A percentile compares a stretch with the other conserved stretches of the same genome.
These are phyloP conservation scores for Diorhabda carinulata DNA, from an alignment of 1,140 invertebrate genomes.

Conservation along the genomic window DNA sequence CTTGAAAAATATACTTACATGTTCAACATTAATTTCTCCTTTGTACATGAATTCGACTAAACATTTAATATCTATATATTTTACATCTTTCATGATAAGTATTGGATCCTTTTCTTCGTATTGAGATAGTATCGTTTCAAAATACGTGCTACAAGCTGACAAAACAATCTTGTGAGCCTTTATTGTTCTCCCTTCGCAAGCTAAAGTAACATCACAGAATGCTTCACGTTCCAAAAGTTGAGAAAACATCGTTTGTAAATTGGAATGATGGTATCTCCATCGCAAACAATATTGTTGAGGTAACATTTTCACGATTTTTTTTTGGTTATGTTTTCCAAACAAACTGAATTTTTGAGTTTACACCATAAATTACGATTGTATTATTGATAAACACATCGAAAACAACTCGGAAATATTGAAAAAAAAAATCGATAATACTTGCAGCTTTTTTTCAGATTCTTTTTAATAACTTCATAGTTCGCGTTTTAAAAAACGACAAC, in stretches of 20 bases:
- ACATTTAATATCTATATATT: slow-evolving; percentile 78
- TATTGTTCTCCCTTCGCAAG: slow-evolving; percentile 82
- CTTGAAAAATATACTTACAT: slow-evolving; percentile 60
- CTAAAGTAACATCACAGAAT: slow-evolving; percentile 87
- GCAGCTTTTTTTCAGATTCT: slow-evolving; percentile 33
- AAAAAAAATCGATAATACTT: slow-evolving; percentile 42
- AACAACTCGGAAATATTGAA: slow-evolving; percentile 35
- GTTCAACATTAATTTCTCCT: slow-evolving; percentile 91
- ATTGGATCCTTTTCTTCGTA: slow-evolving; percentile 85
- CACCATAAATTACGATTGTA: background rate
- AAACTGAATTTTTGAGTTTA: slow-evolving; percentile 1
- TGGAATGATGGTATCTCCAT: slow-evolving; percentile 89
- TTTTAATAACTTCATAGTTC: slow-evolving; percentile 33
- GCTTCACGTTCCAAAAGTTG: slow-evolving; percentile 80
- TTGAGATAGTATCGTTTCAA: slow-evolving; percentile 81
- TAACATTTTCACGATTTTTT: slow-evolving; percentile 55
- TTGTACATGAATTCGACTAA: slow-evolving; percentile 94
- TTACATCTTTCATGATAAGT: slow-evolving; percentile 79
- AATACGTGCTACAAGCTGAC: slow-evolving; percentile 82
- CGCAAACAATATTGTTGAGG: slow-evolving; percentile 85
- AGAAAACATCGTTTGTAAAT: slow-evolving; percentile 85
- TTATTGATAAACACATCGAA: slow-evolving; percentile 28
- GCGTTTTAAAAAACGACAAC: slow-evolving; percentile 29
- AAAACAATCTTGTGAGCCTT: slow-evolving; percentile 81
- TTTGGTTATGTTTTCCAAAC: slow-evolving; percentile 23